Evolutionary conservation across 2,888 invertebrate species (phyloP), one percentile per base, ranked within the genome.

Genomic region (Drosophila nr. perissopoda): DNA sequence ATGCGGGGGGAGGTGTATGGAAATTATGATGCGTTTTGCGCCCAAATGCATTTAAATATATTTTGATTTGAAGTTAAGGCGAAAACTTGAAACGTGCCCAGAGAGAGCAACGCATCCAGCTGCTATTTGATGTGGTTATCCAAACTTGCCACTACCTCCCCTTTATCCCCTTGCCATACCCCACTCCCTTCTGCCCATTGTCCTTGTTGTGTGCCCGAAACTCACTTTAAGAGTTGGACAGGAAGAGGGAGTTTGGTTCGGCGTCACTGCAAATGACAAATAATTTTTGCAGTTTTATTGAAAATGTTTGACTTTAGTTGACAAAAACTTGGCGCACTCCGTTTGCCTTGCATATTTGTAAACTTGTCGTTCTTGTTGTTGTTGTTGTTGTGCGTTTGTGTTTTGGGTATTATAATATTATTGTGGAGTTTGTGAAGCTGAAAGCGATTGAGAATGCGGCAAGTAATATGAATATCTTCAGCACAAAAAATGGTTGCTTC

Each of bases 271-370:
- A 79, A 78, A 86, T 83, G 89, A 89, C 89, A 87, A 87, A 87
- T 89, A 89, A 87, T 87, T 87, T 86, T 76, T 81, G 84, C 72
- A 89, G 86, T 89, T 87, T 86, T 87, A 87, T 87, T 87, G 89
- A 87, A 87, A 87, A 87, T 87, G 87, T 87, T 87, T 82, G 84
- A 86, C 75, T 86, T 88, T 72, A 78, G 66, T 86, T 83, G 76
- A 72, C 54, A 61, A 67, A 61, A 60, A 70, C 65, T 77, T 72
- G 73, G 58, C 27, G 49, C 52, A 38, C 52, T 59, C 4, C 73
- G 38, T 69, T 83, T 71, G 65, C 64, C 68, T 70, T 77, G 42
- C 58, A 31, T 56, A 62, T 62, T 33, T 29, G 33, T 33, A 42
- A 36, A 38, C n/a, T 59, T 46, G 56, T 57, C 33, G 36, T 56